Evolutionary conservation across 2,797 vertebrate species (phyloP).

Genomic region (Ispidina picta): DNA sequence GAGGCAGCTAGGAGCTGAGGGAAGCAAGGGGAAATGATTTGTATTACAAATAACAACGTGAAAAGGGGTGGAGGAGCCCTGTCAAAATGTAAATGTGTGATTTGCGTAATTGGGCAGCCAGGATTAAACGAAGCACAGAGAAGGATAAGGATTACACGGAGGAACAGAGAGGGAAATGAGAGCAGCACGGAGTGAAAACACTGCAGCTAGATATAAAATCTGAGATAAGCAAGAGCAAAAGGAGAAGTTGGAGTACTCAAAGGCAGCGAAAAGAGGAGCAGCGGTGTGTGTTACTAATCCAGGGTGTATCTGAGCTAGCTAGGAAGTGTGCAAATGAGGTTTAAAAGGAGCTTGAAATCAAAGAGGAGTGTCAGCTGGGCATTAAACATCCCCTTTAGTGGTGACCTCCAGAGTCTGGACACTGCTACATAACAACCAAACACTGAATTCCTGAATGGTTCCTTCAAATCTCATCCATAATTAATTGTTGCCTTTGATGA

Average conservation of each 20-base stretch:
- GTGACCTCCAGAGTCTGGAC: slow-evolving; percentile 4
- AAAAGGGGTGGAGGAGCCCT: slow-evolving; percentile 37
- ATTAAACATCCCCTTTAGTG: slow-evolving; percentile 18
- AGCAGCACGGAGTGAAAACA: slow-evolving; percentile 2
- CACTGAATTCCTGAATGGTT: not conserved
- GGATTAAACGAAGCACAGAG: slow-evolving; percentile 45
- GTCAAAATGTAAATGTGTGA: slow-evolving; percentile 57
- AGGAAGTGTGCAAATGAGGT: slow-evolving; percentile 27
- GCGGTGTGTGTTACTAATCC: slow-evolving; percentile 11
- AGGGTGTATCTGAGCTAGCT: not conserved
- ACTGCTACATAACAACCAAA: slow-evolving; percentile 21
- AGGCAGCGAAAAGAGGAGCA: not conserved
- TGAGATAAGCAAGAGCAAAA: slow-evolving; percentile 33
- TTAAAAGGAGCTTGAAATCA: slow-evolving; percentile 51
- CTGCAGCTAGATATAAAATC: slow-evolving; percentile 22
- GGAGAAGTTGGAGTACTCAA: not conserved
- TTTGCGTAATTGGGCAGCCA: slow-evolving; percentile 60
- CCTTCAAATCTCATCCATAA: slow-evolving; percentile 51
- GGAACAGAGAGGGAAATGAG: slow-evolving; percentile 42
- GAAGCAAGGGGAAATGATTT: slow-evolving; percentile 5
- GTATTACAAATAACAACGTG: not conserved
- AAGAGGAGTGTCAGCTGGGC: slow-evolving; percentile 41
- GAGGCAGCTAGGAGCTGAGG: not conserved
- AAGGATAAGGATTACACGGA: slow-evolving; percentile 34
- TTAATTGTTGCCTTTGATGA: slow-evolving; percentile 54